Conservation (phyloP, 2,113 vertebrate genomes). For the Sapajus apella region DNA sequence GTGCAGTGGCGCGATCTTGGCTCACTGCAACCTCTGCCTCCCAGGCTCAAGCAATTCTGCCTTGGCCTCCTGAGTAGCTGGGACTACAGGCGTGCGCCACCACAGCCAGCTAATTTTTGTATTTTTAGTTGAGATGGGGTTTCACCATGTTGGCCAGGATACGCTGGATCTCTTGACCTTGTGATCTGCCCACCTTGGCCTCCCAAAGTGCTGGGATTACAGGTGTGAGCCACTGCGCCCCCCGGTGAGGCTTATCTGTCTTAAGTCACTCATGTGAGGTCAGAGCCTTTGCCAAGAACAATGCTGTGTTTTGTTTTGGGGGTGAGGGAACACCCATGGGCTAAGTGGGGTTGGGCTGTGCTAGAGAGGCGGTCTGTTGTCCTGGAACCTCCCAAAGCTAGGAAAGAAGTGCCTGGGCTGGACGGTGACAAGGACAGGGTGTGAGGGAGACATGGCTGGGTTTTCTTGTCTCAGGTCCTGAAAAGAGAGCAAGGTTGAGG, state of each 20-base stretch:
- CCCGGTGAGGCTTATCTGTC: neutral
- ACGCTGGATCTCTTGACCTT: too few relatives aligned
- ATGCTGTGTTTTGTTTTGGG: neutral
- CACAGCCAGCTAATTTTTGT: too few relatives aligned
- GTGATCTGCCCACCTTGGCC: too few relatives aligned
- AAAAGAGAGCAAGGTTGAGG: neutral
- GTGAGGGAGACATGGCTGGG: neutral
- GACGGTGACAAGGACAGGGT: neutral
- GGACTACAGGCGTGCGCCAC: too few relatives aligned
- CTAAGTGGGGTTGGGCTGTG: neutral
- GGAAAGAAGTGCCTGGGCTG: neutral
- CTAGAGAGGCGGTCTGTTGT: neutral
- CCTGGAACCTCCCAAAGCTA: neutral
- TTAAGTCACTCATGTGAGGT: neutral
- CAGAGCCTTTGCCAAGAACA: neutral
- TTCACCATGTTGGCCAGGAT: too few relatives aligned
- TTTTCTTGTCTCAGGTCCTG: neutral
- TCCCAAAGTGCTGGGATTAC: too few relatives aligned
- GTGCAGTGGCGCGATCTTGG: too few relatives aligned
- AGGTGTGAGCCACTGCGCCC: too few relatives aligned
- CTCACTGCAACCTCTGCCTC: too few relatives aligned
- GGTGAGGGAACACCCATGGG: neutral
- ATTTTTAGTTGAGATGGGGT: too few relatives aligned
- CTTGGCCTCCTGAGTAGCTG: too few relatives aligned
- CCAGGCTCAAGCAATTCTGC: too few relatives aligned